A percentile compares a stretch with the other conserved stretches of the same genome.
These are phyloP conservation scores for Carettochelys insculpta DNA, from an alignment of 2,113 vertebrate species.

Conservation along the genomic window DNA sequence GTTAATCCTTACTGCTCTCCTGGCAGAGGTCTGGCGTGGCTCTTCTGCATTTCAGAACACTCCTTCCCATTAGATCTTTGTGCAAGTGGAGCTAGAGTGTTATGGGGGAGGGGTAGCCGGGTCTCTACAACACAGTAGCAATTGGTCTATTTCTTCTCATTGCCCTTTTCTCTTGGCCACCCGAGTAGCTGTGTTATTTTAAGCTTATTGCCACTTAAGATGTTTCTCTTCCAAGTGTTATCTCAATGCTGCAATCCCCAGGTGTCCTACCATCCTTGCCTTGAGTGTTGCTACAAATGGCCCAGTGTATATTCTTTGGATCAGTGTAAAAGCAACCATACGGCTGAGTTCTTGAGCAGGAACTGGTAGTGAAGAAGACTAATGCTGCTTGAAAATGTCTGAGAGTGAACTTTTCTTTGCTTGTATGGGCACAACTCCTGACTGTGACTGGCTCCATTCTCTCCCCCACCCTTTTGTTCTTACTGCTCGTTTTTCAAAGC, in stretches of 20 bases:
- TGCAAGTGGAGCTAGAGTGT: slow-evolving; percentile 8
- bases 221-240: slow-evolving; percentile 18
- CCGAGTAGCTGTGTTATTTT: neutral
- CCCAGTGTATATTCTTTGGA: neutral
- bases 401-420: neutral
- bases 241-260: neutral
- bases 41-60: neutral
- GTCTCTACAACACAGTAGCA: neutral
- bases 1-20: neutral
- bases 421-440: neutral
- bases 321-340: neutral
- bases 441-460: neutral
- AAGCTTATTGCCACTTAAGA: neutral
- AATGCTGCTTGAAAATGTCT: neutral
- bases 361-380: neutral
- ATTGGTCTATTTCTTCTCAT: neutral
- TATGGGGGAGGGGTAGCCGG: neutral
- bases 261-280: slow-evolving; percentile 5
- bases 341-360: neutral
- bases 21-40: neutral
- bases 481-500: neutral
- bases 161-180: slow-evolving; percentile 2
- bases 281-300: neutral
- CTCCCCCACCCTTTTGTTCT: neutral
- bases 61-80: neutral